Conservation (phyloP, 2,797 vertebrate species). For the Micromesistius poutassou region DNA sequence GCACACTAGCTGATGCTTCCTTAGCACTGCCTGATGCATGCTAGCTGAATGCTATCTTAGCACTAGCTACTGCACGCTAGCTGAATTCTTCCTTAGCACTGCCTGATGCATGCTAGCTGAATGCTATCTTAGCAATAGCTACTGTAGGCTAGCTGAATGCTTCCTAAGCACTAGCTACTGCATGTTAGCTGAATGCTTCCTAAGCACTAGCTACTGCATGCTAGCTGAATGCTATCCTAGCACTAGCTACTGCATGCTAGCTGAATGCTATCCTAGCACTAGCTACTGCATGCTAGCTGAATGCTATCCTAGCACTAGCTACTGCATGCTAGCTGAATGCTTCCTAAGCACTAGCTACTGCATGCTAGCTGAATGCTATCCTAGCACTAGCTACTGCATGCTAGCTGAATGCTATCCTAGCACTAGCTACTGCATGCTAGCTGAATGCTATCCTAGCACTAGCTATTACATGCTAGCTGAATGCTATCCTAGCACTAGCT, state of each 20-base stretch:
- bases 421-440: not conserved
- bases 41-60: no score
- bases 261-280: no score
- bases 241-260: not conserved
- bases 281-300: no score
- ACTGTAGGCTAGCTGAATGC: not conserved
- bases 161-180: not conserved
- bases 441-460: not conserved
- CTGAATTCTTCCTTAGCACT: not conserved
- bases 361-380: no score
- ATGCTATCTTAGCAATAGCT: not conserved
- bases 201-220: not conserved
- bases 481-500: not conserved
- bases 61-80: not conserved
- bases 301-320: no score
- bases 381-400: not conserved
- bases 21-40: no score
- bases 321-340: no score
- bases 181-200: not conserved
- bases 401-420: not conserved
- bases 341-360: no score
- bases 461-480: not conserved
- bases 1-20: no score
- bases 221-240: not conserved
- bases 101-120: not conserved